These are phyloP conservation scores for Trogon surrucura DNA, from an alignment of 2,113 vertebrate species.

Conservation along the genomic window DNA sequence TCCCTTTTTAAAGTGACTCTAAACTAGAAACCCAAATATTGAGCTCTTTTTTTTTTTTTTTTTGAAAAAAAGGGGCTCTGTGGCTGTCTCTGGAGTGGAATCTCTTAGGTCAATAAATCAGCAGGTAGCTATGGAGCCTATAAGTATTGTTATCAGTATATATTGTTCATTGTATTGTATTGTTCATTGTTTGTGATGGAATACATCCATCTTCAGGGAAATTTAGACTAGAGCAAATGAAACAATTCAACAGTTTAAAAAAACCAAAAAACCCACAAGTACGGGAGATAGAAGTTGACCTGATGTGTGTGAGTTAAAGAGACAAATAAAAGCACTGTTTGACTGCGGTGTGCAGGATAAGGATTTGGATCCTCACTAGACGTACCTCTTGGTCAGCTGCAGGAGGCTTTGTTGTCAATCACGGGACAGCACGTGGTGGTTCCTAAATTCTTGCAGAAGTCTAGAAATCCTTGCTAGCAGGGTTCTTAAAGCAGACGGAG, in stretches of 20 bases:
- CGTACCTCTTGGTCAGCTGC: rapidly evolving
- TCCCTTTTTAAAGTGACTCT: neutral
- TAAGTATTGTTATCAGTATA: neutral
- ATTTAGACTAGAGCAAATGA: rapidly evolving
- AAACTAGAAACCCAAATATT: neutral
- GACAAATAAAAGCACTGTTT: neutral
- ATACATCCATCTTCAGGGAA: neutral
- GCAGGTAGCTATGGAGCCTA: neutral
- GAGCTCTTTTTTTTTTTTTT: neutral
- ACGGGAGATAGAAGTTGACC: rapidly evolving
- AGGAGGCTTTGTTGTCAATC: neutral
- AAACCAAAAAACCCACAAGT: neutral
- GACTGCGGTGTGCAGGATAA: rapidly evolving
- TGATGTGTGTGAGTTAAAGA: rapidly evolving
- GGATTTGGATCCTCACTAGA: neutral
- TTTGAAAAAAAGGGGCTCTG: neutral
- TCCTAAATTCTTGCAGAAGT: neutral
- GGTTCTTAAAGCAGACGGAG: neutral
- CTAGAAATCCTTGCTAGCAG: rapidly evolving
- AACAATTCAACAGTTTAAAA: neutral
- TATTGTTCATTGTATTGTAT: no score
- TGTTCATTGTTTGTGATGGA: neutral
- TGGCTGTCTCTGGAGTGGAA: neutral
- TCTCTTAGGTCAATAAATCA: neutral
- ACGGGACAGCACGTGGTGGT: neutral